These are phyloP conservation scores for Oostethus manadensis DNA, from an alignment of 2,113 vertebrate species.

Conservation along the genomic window DNA sequence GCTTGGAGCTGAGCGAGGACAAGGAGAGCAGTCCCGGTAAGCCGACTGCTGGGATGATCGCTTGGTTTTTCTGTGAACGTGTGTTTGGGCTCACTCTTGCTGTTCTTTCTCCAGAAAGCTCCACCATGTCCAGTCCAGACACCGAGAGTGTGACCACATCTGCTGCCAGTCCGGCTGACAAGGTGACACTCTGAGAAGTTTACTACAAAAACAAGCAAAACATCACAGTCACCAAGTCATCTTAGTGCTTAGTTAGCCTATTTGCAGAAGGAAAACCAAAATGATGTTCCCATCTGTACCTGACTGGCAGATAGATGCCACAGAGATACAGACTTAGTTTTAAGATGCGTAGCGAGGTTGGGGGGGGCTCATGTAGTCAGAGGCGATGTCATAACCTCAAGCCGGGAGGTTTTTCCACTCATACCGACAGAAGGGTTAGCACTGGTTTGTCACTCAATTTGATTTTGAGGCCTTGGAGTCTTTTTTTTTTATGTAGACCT, in stretches of 20 bases:
- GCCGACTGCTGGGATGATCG: background rate
- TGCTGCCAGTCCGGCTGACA: conserved; percentile 49
- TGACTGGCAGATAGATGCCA: too few relatives aligned
- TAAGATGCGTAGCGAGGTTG: too few relatives aligned
- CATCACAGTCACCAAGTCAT: too few relatives aligned
- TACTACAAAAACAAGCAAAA: too few relatives aligned
- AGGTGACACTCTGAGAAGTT: conserved; percentile 35
- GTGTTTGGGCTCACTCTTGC: background rate
- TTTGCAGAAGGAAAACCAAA: too few relatives aligned
- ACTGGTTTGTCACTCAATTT: background rate
- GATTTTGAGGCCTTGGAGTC: rapidly evolving
- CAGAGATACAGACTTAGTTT: too few relatives aligned
- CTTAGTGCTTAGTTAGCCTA: too few relatives aligned
- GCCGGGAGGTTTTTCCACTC: too few relatives aligned
- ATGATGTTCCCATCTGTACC: too few relatives aligned
- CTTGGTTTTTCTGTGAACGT: background rate
- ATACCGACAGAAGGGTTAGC: too few relatives aligned
- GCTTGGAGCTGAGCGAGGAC: conserved; percentile 73
- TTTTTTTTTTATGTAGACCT: conserved; percentile 42
- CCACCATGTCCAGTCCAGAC: conserved; percentile 60
- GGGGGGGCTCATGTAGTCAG: too few relatives aligned
- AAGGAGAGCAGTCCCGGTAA: conserved; percentile 68
- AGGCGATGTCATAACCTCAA: too few relatives aligned
- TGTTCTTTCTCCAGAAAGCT: conserved; percentile 51
- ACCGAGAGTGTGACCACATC: conserved; percentile 54